A percentile compares a stretch with the other conserved stretches of the same genome.
Conservation (phyloP, 1,140 invertebrate species). For the Drosophila oshimai region DNA sequence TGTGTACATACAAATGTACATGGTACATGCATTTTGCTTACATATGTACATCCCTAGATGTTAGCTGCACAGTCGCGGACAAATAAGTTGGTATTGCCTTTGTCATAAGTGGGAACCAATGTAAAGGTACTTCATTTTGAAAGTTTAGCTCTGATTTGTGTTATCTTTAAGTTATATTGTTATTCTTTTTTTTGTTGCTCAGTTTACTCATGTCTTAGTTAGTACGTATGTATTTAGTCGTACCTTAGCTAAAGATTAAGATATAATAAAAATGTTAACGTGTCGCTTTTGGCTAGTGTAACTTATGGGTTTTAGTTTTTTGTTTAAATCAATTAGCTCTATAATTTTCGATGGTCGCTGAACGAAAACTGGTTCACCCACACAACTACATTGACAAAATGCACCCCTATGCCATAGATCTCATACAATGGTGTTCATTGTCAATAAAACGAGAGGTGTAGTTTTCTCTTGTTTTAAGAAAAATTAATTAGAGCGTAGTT, state of each 20-base stretch:
- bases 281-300: background rate
- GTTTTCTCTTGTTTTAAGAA: background rate
- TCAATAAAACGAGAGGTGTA: background rate
- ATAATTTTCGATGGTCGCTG: background rate
- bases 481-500: background rate
- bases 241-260: no score
- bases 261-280: background rate
- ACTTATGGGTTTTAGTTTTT: background rate
- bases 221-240: no score
- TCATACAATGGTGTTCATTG: slow-evolving; percentile 10
- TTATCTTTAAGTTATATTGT: no score
- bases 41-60: slow-evolving; percentile 14
- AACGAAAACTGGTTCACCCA: slow-evolving; percentile 22
- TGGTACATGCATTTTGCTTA: slow-evolving; percentile 24
- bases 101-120: background rate
- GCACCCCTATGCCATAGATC: slow-evolving; percentile 9
- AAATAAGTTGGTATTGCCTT: slow-evolving; percentile 4
- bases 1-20: background rate
- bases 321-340: background rate
- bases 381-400: slow-evolving; percentile 8
- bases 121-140: background rate
- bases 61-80: slow-evolving; percentile 1
- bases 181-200: no score
- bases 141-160: background rate
- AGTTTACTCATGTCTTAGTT: no score